Evolutionary conservation across 1,140 invertebrate species (phyloP).

Genomic region (Gryllus bimaculatus): DNA sequence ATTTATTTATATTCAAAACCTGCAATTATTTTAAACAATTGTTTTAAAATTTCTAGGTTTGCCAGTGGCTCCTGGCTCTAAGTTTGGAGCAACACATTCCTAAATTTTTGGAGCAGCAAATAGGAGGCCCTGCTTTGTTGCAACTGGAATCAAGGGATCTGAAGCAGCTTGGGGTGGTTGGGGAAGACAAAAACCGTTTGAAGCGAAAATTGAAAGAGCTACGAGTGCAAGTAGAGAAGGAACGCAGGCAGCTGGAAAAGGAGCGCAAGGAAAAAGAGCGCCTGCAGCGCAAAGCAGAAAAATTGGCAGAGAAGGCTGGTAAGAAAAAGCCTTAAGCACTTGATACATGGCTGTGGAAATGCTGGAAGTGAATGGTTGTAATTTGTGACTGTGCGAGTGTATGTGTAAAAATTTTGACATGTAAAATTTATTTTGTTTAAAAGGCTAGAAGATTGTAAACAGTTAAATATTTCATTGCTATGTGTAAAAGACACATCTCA

Average conservation of each 20-base stretch:
- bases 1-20: no score
- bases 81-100: constrained; percentile 75
- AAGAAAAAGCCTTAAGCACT: constrained; percentile 25
- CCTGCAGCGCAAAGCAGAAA: constrained; percentile 67
- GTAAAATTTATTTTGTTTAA: not conserved
- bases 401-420: no score
- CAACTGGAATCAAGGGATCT: constrained; percentile 78
- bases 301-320: constrained; percentile 55
- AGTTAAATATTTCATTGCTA: no score
- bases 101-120: constrained; percentile 71
- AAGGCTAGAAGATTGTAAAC: not conserved
- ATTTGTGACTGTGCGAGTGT: no score
- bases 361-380: not conserved
- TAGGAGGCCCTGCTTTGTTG: constrained; percentile 72
- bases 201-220: constrained; percentile 86
- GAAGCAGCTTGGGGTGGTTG: constrained; percentile 70
- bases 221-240: constrained; percentile 62
- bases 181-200: constrained; percentile 70
- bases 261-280: constrained; percentile 69
- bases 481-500: no score
- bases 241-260: constrained; percentile 59
- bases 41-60: constrained; percentile 44
- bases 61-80: constrained; percentile 74
- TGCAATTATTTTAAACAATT: constrained; percentile 17
- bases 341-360: not conserved